Evolutionary conservation across 2,113 vertebrate genomes (phyloP), one percentile per base, ranked within the genome.

Genomic region (Cyprinodon variegatus): DNA sequence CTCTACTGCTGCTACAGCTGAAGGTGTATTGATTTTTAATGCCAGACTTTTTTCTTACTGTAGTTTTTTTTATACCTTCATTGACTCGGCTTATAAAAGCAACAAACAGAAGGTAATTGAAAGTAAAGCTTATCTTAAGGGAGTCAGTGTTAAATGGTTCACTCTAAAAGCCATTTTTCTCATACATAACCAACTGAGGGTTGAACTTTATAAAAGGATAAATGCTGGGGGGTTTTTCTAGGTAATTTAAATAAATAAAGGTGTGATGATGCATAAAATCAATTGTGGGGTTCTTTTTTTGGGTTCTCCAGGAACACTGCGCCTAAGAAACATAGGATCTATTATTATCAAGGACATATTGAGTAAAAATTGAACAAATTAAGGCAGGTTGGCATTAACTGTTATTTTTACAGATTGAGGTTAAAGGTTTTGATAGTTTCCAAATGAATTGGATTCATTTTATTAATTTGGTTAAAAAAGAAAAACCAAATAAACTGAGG

Each of bases 1-100:
- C 39, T 70, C 65, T 70, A 14, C 12, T 79, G 11, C 46, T 40
- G 62, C 61, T 50, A 8, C 63, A 81, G 61, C 64, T n/a, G 4
- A 76, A 67, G n/a, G 37, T 36, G 53, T 57, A n/a, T 53, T 75
- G 48, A 66, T 74, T 15, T 72, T 79, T 71, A 76, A 46, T 74
- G 59, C 17, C 9, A 59, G 37, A 22, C 37, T 46, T 74, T 70
- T 50, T 50, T 50, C 70, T 61, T 75, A 76, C 45, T 65, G 45
- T 11, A 63, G 36, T 40, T 61, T 71, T 37, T 53, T 62, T 12
- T 29, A 17, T 66, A 37, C 37, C 4, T 53, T 6, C 57, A 14
- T 39, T 43, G 20, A 65, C 40, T 37, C 36, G 41, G 62, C 9
- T 41, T 15, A 45, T n/a, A 22, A 40, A 65, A 65, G 63, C 63